A percentile compares a stretch with the other conserved stretches of the same genome.
Evolutionary conservation across 2,797 vertebrate genomes (phyloP).

Genomic region (Micromesistius poutassou): DNA sequence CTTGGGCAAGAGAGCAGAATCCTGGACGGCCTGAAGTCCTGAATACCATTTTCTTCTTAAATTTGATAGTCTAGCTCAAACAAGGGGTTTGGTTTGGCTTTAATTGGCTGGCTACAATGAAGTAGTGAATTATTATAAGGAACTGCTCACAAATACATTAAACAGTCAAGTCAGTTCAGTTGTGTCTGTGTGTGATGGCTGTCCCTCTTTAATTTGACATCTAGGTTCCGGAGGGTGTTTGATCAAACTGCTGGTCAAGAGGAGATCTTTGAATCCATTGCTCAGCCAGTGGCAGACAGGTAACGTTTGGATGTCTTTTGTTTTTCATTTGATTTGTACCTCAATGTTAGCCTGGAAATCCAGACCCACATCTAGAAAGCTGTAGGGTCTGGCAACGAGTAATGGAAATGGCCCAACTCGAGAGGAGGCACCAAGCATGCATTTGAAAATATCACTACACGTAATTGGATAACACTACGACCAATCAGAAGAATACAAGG

Average conservation of each 20-base stretch:
- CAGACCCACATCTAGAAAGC: too few relatives aligned
- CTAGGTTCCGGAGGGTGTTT: constrained; percentile 92
- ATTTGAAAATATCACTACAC: too few relatives aligned
- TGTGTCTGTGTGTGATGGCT: background rate
- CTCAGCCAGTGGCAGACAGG: constrained; percentile 94
- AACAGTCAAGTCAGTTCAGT: background rate
- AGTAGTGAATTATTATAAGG: background rate
- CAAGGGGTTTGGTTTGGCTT: background rate
- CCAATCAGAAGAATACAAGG: too few relatives aligned
- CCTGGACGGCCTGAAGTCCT: background rate
- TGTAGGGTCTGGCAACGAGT: too few relatives aligned
- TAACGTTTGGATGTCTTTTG: constrained; percentile 55
- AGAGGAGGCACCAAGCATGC: too few relatives aligned
- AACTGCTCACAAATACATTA: background rate
- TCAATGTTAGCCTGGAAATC: too few relatives aligned
- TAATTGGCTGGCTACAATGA: background rate
- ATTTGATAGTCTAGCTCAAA: background rate
- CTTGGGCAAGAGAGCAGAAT: background rate
- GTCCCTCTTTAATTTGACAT: constrained; percentile 7
- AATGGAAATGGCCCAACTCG: too few relatives aligned
- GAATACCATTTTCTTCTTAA: background rate
- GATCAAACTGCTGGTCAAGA: constrained; percentile 88
- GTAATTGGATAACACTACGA: too few relatives aligned
- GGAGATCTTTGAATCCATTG: constrained; percentile 87
- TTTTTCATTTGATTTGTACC: background rate